Percentiles rank a stretch among this genome's conserved stretches.
These are phyloP conservation scores for Pomphorhynchus laevis DNA, from an alignment of 1,140 invertebrate genomes.

Conservation along the genomic window DNA sequence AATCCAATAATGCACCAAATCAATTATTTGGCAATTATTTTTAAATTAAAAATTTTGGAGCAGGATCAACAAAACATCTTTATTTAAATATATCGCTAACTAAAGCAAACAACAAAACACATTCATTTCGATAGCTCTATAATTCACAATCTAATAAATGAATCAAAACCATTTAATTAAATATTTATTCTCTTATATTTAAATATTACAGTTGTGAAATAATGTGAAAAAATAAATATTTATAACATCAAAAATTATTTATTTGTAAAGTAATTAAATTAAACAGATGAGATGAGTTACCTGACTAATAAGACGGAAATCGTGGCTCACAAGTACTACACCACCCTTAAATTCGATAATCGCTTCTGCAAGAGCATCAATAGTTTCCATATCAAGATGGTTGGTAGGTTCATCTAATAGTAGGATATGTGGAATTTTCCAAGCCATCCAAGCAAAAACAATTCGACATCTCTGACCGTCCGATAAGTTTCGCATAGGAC, in stretches of 20 bases:
- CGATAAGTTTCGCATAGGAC: constrained; percentile 73
- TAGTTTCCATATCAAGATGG: constrained; percentile 95
- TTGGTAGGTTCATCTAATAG: constrained; percentile 89
- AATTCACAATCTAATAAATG: no score
- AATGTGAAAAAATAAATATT: background rate
- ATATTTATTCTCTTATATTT: background rate
- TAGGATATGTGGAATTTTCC: constrained; percentile 64
- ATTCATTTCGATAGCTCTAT: no score
- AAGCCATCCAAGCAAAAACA: constrained; percentile 78
- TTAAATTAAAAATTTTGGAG: no score
- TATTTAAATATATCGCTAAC: no score
- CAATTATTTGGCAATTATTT: no score
- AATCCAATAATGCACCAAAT: no score
- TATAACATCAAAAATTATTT: background rate
- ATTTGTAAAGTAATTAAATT: no score
- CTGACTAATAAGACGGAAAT: constrained; percentile 87
- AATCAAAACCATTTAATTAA: no score
- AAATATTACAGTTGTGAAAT: no score
- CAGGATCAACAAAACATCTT: no score
- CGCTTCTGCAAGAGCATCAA: constrained; percentile 79
- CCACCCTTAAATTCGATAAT: constrained; percentile 90
- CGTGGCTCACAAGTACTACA: constrained; percentile 78
- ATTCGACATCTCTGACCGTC: constrained; percentile 91
- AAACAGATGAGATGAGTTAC: constrained; percentile 22
- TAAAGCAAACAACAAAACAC: no score